phyloP scores from a whole-genome alignment of 2,113 vertebrate species.

The Centropus unirufus region DNA sequence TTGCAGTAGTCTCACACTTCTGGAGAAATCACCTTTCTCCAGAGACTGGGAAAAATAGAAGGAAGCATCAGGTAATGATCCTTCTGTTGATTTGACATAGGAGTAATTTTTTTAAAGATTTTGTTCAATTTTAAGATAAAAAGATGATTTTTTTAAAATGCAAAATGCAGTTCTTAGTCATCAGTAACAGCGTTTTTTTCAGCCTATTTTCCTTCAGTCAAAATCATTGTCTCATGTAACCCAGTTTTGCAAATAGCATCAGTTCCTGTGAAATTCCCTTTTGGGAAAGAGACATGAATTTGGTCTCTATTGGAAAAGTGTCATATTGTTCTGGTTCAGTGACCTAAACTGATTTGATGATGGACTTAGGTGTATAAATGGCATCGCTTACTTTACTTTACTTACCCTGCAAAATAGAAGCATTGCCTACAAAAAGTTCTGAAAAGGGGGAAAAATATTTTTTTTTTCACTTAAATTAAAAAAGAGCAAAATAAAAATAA shows the following conservation, averaged over 20 bases:
- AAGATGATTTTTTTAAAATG: background rate
- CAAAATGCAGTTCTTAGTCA: background rate
- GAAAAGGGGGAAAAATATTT: background rate
- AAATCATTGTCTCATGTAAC: background rate
- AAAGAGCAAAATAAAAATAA: background rate
- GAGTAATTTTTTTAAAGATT: background rate
- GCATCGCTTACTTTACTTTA: too few species aligned
- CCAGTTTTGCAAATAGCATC: background rate
- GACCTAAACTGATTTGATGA: background rate
- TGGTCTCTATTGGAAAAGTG: background rate
- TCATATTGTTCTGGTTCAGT: background rate
- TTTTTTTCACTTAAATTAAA: background rate
- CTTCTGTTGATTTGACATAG: background rate
- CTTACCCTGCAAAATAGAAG: background rate
- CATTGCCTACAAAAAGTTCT: background rate
- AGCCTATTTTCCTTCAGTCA: background rate
- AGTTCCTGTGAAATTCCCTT: background rate
- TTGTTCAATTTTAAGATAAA: background rate
- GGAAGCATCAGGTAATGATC: background rate
- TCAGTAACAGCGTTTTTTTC: background rate
- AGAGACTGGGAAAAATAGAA: background rate
- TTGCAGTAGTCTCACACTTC: background rate
- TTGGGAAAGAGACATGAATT: background rate
- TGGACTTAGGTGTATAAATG: background rate
- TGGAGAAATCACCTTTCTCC: too few species aligned